Evolutionary conservation across 2,888 invertebrate species (phyloP), one percentile per base, ranked within the genome.

Genomic region (Dicyrtomina minuta): DNA sequence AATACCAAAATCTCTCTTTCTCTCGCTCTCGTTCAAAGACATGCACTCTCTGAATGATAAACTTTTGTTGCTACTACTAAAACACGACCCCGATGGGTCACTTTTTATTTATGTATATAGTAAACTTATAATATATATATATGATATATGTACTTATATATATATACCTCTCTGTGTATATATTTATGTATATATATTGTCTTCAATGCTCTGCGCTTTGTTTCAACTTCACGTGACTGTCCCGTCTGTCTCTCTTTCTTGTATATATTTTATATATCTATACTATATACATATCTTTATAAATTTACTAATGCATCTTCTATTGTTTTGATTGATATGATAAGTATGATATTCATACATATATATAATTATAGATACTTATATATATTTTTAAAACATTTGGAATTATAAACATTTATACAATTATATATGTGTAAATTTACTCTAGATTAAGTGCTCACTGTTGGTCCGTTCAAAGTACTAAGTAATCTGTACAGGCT

Each of bases 181-280:
- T 51, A 51, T 10, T 51, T 51, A 51, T 51, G 17, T 20, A 51
- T 17, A 51, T 49, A 22, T 62, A 62, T 27, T 26, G 15, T 62
- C 70, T 62, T 70, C 64, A 65, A 27, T 68, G 72, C 70, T 72
- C 72, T 70, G 70, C 72, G 70, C 70, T 72, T 72, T 33, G 8
- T 33, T 70, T 59, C 58, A 49, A 70, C 65, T 70, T 70, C 59
- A 68, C 58, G 68, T 68, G 66, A 66, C 58, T 72, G 70, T 70
- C 72, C 70, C 64, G 69, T 70, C 33, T 39, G 44, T 58, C 51
- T 66, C 22, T 46, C 46, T 46, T 17, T 46, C 13, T 46, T 17
- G n/a, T 33, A 43, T 22, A 60, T 44, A 24, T 17, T n/a, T n/a
- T n/a, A n/a, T n/a, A n/a, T n/a, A n/a, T n/a, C n/a, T n/a, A n/a